Evolutionary conservation across 2,113 vertebrate genomes (phyloP).

Genomic region (Nothocercus nigrocapillus): DNA sequence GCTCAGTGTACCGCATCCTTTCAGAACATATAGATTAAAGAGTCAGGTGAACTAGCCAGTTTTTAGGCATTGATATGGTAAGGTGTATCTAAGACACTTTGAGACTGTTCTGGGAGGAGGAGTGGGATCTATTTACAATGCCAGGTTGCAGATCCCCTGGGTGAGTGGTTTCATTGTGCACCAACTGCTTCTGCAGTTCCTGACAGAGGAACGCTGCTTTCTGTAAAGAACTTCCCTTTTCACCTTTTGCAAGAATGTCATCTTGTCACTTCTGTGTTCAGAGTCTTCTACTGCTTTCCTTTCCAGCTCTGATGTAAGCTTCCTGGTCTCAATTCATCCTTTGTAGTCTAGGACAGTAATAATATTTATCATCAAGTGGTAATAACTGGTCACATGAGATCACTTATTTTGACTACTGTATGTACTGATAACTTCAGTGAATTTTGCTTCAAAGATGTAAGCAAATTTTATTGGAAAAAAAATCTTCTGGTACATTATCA

Average conservation of each 20-base stretch:
- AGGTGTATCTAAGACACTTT: neutral
- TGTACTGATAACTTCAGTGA: neutral
- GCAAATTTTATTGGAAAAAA: neutral
- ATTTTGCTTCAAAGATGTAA: neutral
- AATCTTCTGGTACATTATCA: neutral
- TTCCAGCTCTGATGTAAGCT: neutral
- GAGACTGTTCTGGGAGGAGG: neutral
- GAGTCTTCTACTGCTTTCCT: neutral
- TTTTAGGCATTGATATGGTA: neutral
- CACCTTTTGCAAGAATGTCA: neutral
- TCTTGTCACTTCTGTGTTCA: neutral
- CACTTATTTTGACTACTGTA: neutral
- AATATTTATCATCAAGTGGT: neutral
- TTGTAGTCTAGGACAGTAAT: neutral
- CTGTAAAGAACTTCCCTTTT: neutral
- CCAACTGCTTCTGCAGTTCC: neutral
- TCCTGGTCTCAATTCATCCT: neutral
- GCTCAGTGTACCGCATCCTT: neutral
- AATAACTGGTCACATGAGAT: neutral
- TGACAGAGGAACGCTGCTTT: neutral
- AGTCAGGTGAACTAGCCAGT: neutral
- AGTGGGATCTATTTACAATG: neutral
- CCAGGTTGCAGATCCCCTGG: neutral
- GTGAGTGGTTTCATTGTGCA: neutral
- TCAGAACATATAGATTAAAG: neutral